Base-by-base conservation (phyloP, 2,113 vertebrate species). In the Sterrhoptilus dennistouni region DNA sequence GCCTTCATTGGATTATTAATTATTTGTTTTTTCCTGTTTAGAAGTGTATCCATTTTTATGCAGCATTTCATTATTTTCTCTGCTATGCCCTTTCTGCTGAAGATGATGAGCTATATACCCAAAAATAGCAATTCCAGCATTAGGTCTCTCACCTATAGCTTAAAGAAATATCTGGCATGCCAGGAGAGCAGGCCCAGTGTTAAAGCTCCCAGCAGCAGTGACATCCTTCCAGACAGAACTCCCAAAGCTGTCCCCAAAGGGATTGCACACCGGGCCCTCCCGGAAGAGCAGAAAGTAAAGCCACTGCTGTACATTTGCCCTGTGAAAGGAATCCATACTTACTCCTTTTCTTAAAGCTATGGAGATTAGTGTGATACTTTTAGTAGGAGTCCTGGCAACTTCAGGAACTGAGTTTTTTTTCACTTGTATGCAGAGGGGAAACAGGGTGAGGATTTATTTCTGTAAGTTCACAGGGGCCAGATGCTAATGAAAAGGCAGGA, bases 221-320 rank as follows among this genome's bases (percentile, higher is more conserved):
- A 65, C 47, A 23, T 74, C 35, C 69, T 78, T 83, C 85, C 56
- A 81, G 75, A 33, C 16, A 71, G 49, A 69, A 29, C 53, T 49
- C 69, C 47, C 54, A 60, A 83, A 25, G 52, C 88, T 27, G 3
- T 79, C 24, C 69, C 77, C 5, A 5, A 54, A 65, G 81, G 91
- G 14, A 92, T 47, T 13, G 84, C 95, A 25, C 61, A 29, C 9
- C 75, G 95, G 5, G 35, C 72, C 23, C 82, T 98, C 22, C 97
- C 96, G 22, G 92, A 96, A 87, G 92, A 97, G 74, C 90, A 93
- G 71, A 98, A 97, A 98, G 97, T 98, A 98, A 97, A 64, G 36
- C n/a, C 65, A 59, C 23, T 18, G 54, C 42, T 31, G 7, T 12
- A 21, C 91, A 45, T 70, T 75, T 88, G 57, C 49, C 70, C 49